Evolutionary conservation across 2,797 vertebrate genomes (phyloP).

Genomic region (Crax fasciolata): DNA sequence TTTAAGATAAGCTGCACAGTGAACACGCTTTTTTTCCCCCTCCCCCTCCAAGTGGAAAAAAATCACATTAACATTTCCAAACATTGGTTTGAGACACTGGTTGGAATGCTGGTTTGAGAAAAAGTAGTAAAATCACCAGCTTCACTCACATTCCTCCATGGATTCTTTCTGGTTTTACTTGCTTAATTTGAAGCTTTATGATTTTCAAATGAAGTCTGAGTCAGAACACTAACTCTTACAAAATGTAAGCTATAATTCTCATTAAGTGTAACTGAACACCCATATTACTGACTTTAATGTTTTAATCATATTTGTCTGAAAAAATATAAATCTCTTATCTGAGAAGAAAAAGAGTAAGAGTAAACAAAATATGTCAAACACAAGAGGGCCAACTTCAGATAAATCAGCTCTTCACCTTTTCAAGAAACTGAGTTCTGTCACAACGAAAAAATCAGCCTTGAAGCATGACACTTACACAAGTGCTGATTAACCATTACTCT

Average conservation of each 20-base stretch:
- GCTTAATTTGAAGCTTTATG: background rate
- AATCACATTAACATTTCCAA: background rate
- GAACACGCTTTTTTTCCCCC: background rate
- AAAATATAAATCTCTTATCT: background rate
- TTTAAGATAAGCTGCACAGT: background rate
- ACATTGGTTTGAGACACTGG: background rate
- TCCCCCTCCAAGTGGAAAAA: rapidly evolving
- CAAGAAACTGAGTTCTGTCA: background rate
- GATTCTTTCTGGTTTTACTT: background rate
- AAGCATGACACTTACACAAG: background rate
- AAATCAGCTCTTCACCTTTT: background rate
- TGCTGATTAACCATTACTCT: background rate
- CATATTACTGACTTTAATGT: background rate
- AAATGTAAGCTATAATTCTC: background rate
- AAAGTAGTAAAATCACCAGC: background rate
- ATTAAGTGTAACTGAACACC: background rate
- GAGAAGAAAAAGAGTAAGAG: background rate
- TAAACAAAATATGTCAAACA: background rate
- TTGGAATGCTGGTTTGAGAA: background rate
- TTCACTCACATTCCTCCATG: background rate
- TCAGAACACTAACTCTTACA: background rate
- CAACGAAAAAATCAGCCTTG: background rate
- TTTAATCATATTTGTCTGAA: background rate
- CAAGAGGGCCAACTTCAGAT: background rate
- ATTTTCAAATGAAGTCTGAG: background rate